Evolutionary conservation across 1,140 invertebrate genomes (phyloP).

Genomic region (Bombus huntii): DNA sequence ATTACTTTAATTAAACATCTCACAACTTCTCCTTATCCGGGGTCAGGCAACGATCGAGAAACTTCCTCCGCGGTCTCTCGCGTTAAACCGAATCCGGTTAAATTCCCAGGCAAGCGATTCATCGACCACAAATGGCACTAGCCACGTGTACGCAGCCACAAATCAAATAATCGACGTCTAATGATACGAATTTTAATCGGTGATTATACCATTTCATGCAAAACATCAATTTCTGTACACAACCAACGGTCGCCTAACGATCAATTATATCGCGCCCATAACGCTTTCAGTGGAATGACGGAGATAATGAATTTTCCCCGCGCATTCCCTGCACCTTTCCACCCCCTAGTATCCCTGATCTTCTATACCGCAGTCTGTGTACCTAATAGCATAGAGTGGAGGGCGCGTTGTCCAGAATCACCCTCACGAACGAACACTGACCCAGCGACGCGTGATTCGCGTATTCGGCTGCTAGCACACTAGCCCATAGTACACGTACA

Average conservation of each 20-base stretch:
- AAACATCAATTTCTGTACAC: slow-evolving; percentile 61
- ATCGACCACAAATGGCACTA: not conserved
- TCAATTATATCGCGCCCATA: slow-evolving; percentile 75
- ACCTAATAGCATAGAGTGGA: slow-evolving; percentile 60
- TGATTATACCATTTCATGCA: slow-evolving; percentile 17
- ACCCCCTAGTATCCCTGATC: slow-evolving; percentile 12
- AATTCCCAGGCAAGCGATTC: not conserved
- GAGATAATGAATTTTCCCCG: slow-evolving; percentile 76
- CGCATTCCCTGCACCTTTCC: slow-evolving; percentile 24
- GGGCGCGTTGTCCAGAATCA: slow-evolving; percentile 68
- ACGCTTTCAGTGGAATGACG: slow-evolving; percentile 69
- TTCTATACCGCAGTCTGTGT: slow-evolving; percentile 33
- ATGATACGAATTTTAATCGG: slow-evolving; percentile 47
- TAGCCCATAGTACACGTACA: slow-evolving; percentile 10
- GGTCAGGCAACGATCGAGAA: slow-evolving; percentile 11
- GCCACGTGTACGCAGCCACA: not conserved
- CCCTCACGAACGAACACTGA: slow-evolving; percentile 57
- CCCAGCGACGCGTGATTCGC: slow-evolving; percentile 17
- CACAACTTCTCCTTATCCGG: not conserved
- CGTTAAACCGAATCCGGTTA: slow-evolving; percentile 19
- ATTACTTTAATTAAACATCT: slow-evolving; percentile 34
- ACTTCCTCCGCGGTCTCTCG: slow-evolving; percentile 11
- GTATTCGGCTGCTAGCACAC: slow-evolving; percentile 6
- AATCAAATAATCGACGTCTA: slow-evolving; percentile 45
- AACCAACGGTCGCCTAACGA: slow-evolving; percentile 66